Base-by-base conservation (phyloP, 2,888 invertebrate species). In the Pandemis corylana region DNA sequence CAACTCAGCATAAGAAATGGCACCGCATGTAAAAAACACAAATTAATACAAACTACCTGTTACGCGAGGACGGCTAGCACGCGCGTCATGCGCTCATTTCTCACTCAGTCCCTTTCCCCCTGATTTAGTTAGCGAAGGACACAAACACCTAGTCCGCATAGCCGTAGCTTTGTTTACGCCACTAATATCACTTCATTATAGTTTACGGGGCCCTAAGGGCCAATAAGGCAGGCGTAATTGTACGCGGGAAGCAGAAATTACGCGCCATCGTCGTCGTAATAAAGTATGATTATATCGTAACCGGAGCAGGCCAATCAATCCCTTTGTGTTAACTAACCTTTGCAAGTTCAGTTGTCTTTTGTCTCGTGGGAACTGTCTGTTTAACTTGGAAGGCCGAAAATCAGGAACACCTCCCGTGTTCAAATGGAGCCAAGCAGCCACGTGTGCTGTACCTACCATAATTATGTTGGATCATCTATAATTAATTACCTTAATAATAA, bases 121-220 rank as follows among this genome's bases (percentile, higher is more conserved):
- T 28, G 0, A 5, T 12, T 5, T 12, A 12, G 12, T 59, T 12
- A 59, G 59, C 59, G 28, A 59, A 12, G 59, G 28, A 20, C 28
- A 59, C 53, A 15, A 46, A 46, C 0, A 46, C 46, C 46, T 46
- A 46, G 46, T 46, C 12, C 46, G 28, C 28, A 46, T 9, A 12
- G 46, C 12, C 46, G 46, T 5, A 49, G 49, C 56, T 20, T 59
- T 75, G 67, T 75, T 75, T 75, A 75, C 13, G 44, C 62, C 42
- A 13, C 69, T 71, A 67, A 62, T 67, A 63, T 70, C 20, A 51
- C 70, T 67, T 71, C 51, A 75, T 75, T 75, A 75, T 75, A 75
- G 67, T 75, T 71, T 63, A 75, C 70, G 51, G 53, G 36, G 44
- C 70, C 70, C 75, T 46, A 20, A 67, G 62, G 75, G 66, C 70